A percentile compares a stretch with the other conserved stretches of the same genome.
phyloP scores from a whole-genome alignment of 2,113 vertebrate genomes.

The Poecile atricapillus region DNA sequence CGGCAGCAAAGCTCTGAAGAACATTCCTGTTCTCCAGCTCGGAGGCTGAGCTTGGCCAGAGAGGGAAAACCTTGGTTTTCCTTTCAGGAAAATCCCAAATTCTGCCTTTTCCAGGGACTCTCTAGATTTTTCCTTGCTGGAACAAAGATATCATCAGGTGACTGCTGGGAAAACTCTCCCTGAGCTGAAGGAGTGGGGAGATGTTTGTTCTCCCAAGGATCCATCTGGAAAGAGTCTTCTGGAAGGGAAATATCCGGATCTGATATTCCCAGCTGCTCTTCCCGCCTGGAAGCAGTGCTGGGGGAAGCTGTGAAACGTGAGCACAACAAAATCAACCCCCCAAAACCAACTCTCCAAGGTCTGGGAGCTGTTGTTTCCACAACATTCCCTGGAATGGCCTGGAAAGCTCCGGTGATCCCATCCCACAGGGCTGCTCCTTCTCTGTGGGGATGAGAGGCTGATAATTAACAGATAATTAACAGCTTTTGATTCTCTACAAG shows the following conservation, averaged over 20 bases:
- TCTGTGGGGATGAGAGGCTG: background rate
- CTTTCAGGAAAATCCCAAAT: background rate
- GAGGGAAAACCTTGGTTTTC: background rate
- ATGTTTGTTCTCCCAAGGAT: background rate
- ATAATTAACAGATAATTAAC: background rate
- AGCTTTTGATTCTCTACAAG: background rate
- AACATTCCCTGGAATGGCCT: background rate
- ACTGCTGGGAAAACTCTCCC: background rate
- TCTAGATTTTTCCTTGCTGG: background rate
- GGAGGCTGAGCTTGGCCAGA: background rate
- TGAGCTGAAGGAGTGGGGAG: background rate
- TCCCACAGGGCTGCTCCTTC: background rate
- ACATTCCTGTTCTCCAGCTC: background rate
- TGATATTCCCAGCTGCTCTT: background rate
- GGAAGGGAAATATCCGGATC: background rate
- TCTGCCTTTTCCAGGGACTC: background rate
- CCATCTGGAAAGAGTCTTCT: background rate
- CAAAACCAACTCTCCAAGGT: background rate
- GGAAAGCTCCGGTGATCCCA: background rate
- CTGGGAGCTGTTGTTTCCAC: background rate
- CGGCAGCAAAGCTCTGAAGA: background rate
- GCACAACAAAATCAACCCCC: background rate
- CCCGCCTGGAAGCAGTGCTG: background rate
- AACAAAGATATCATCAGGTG: background rate
- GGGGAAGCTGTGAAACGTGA: background rate